Conservation (phyloP, 2,797 vertebrate species). For the Phrynocephalus forsythii region DNA sequence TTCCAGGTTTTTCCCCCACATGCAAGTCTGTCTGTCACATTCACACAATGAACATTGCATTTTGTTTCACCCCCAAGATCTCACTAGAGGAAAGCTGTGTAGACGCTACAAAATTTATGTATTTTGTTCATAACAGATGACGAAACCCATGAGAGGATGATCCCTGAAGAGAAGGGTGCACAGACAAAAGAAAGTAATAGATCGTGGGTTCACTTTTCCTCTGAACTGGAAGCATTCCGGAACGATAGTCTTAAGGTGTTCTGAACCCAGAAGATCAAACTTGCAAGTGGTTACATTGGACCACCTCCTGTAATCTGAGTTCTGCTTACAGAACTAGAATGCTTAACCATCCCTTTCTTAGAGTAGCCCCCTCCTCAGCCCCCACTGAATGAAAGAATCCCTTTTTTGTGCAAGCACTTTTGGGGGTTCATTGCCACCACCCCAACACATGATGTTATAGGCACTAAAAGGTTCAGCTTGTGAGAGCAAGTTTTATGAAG, state of each 20-base stretch:
- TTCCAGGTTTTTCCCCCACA: neutral
- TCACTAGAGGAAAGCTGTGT: neutral
- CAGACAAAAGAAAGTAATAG: neutral
- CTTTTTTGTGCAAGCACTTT: neutral
- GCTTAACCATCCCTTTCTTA: neutral
- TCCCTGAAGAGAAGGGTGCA: neutral
- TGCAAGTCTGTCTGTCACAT: too few species aligned
- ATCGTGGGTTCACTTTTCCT: neutral
- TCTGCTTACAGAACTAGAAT: neutral
- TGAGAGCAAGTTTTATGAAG: neutral
- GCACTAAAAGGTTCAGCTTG: neutral
- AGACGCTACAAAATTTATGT: neutral
- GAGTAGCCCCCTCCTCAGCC: neutral
- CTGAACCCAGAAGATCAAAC: neutral
- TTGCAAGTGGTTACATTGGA: neutral
- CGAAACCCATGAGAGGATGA: too few species aligned
- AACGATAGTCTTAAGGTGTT: neutral
- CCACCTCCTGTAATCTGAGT: neutral
- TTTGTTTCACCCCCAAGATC: neutral
- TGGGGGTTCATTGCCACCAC: neutral
- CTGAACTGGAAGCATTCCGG: neutral
- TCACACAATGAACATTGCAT: neutral
- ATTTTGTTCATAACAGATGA: neutral
- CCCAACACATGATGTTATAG: neutral
- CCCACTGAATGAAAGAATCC: too few species aligned